Conservation (phyloP, 1,140 invertebrate genomes). For the Aphelenchoides besseyi region DNA sequence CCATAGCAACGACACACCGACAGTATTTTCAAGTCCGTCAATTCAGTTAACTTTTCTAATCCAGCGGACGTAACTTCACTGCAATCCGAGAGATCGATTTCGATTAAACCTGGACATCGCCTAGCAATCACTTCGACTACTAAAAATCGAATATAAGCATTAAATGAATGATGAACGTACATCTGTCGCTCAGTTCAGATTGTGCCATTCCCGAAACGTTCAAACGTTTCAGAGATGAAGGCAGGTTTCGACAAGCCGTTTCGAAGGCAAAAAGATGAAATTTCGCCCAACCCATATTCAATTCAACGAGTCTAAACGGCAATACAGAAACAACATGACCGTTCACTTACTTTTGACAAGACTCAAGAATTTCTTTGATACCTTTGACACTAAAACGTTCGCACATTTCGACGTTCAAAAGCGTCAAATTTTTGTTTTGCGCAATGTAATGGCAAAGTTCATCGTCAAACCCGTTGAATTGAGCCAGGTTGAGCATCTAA, state of each 20-base stretch:
- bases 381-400: slow-evolving; percentile 5
- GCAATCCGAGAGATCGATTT: slow-evolving; percentile 15
- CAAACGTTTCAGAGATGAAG: neutral
- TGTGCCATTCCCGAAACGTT: slow-evolving; percentile 15
- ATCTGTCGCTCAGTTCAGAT: neutral
- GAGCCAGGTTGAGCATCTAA: slow-evolving; percentile 15
- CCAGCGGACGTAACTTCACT: neutral
- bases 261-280: neutral
- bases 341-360: slow-evolving; percentile 7
- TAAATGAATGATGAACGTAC: slow-evolving; percentile 1
- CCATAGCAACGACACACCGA: slow-evolving; percentile 13
- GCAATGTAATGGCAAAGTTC: neutral
- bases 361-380: neutral
- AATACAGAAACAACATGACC: no score
- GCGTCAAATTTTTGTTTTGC: neutral
- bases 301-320: neutral
- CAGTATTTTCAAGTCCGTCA: neutral
- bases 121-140: slow-evolving; percentile 1
- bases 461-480: neutral
- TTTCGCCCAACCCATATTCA: slow-evolving; percentile 11
- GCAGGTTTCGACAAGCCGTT: neutral
- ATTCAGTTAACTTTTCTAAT: neutral
- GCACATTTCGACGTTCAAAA: slow-evolving; percentile 13
- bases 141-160: slow-evolving; percentile 9
- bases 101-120: neutral